Percentiles rank a stretch among this genome's conserved stretches.
These are phyloP conservation scores for Actenoides lindsayi DNA, from an alignment of 2,113 vertebrate species.

Conservation along the genomic window DNA sequence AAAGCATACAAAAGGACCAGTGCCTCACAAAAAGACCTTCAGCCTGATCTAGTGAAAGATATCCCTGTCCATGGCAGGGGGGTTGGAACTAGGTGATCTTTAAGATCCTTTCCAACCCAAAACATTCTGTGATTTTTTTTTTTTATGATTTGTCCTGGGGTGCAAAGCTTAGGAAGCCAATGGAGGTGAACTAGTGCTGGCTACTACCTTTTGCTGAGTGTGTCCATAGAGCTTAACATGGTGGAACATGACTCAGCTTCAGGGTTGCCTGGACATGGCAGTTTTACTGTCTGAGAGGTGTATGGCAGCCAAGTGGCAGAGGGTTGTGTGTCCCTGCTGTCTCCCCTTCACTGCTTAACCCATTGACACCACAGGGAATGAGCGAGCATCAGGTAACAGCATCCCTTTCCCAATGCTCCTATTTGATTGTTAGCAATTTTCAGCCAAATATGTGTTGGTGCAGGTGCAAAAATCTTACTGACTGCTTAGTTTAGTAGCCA, in stretches of 20 bases:
- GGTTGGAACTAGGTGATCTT: neutral
- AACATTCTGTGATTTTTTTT: neutral
- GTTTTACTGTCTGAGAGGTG: neutral
- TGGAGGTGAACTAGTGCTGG: neutral
- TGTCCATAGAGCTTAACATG: neutral
- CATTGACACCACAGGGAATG: neutral
- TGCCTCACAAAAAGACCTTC: neutral
- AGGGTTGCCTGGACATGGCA: accelerated
- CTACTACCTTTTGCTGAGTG: neutral
- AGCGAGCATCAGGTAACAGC: neutral
- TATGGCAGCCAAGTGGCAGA: neutral
- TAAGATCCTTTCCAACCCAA: neutral
- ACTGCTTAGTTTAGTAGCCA: neutral
- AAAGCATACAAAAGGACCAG: neutral
- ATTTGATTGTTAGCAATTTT: neutral
- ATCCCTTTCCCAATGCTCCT: neutral
- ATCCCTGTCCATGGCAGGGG: neutral
- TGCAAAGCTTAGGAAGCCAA: neutral
- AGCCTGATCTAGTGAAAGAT: neutral
- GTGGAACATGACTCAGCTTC: accelerated
- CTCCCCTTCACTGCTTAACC: neutral
- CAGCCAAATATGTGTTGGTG: accelerated
- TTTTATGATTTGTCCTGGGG: neutral
- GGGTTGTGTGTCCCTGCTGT: neutral
- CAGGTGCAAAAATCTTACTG: neutral